Evolutionary conservation across 1,140 invertebrate genomes (phyloP).

Genomic region (Drosophila willistoni): DNA sequence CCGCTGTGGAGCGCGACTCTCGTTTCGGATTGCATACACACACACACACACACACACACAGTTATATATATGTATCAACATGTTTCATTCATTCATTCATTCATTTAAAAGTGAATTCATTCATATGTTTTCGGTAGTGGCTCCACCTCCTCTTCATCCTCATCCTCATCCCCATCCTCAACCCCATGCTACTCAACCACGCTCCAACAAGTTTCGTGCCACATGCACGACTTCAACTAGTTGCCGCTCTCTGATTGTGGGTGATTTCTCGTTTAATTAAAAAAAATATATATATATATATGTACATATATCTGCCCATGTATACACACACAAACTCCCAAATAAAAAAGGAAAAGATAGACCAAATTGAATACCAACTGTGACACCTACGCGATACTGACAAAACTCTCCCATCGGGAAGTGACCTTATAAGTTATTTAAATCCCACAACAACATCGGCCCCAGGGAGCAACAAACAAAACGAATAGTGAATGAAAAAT

Average conservation of each 20-base stretch:
- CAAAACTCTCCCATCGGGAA: not conserved
- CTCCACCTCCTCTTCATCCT: not conserved
- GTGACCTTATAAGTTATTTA: conserved; percentile 1
- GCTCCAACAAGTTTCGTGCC: conserved; percentile 57
- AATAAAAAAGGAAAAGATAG: not conserved
- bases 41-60: conserved; percentile 14
- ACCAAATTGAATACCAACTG: conserved; percentile 12
- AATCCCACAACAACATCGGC: not conserved
- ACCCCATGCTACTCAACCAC: conserved; percentile 40
- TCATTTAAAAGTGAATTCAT: conserved; percentile 32
- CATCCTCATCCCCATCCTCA: conserved; percentile 18
- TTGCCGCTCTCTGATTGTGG: conserved; percentile 38
- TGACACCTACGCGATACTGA: conserved; percentile 1
- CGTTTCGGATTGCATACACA: conserved; percentile 27
- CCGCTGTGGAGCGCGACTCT: conserved; percentile 14
- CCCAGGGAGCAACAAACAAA: not conserved
- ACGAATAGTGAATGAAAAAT: not conserved
- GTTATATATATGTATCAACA: conserved; percentile 27
- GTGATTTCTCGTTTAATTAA: conserved; percentile 60
- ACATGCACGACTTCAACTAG: conserved; percentile 42
- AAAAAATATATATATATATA: conserved; percentile 12
- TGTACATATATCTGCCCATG: too few relatives aligned
- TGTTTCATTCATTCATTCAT: conserved; percentile 42
- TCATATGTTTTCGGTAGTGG: conserved; percentile 10
- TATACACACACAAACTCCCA: not conserved